These are phyloP conservation scores for Podarcis muralis DNA, from an alignment of 2,113 vertebrate species.

Conservation along the genomic window DNA sequence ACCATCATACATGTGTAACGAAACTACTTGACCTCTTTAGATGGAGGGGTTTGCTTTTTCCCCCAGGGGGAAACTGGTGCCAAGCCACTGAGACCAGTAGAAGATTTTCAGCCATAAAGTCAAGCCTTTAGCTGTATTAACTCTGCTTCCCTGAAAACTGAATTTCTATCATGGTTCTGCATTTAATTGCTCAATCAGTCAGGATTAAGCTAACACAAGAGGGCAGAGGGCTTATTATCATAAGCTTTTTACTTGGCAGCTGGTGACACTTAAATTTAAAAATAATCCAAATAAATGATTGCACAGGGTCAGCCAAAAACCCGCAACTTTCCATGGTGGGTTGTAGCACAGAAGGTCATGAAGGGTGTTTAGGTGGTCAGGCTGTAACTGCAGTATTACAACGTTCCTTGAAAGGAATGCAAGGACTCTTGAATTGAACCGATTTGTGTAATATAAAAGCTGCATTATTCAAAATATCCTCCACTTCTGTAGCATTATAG, in stretches of 20 bases:
- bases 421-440: background rate
- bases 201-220: constrained; percentile 13
- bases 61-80: fast-evolving
- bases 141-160: background rate
- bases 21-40: background rate
- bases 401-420: background rate
- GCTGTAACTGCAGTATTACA: background rate
- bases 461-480: background rate
- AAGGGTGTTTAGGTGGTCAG: background rate
- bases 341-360: background rate
- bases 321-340: background rate
- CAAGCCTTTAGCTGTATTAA: constrained; percentile 15
- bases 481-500: background rate
- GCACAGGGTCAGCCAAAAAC: background rate
- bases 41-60: background rate
- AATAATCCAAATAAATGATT: constrained; percentile 1
- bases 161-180: constrained; percentile 1
- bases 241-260: constrained; percentile 27
- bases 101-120: background rate
- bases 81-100: background rate
- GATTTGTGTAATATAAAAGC: background rate
- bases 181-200: constrained; percentile 29
- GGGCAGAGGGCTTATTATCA: background rate
- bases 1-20: background rate
- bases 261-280: constrained; percentile 37